Base-by-base conservation (phyloP, 1,140 invertebrate species). In the Himalopsyche phryganea region DNA sequence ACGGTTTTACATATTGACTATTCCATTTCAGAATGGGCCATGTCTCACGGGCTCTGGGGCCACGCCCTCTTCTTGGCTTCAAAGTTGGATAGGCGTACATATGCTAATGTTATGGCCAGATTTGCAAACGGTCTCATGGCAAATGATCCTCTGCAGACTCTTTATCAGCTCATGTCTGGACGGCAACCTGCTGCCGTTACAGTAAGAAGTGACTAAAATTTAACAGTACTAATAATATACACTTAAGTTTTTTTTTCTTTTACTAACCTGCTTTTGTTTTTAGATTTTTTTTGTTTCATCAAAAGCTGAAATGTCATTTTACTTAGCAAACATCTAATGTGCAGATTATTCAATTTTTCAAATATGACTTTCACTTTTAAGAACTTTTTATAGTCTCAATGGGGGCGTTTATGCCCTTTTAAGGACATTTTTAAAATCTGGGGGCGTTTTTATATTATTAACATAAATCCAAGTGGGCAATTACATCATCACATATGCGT, bases 1-100 rank as follows among this genome's bases (percentile, higher is more conserved):
- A n/a, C n/a, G n/a, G n/a, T n/a, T n/a, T n/a, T n/a, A n/a, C n/a
- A n/a, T n/a, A n/a, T n/a, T n/a, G n/a, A n/a, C n/a, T n/a, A n/a
- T n/a, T n/a, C n/a, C n/a, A n/a, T n/a, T n/a, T n/a, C 78, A 84
- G 94, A 97, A 75, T 95, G 86, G 82, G 94, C 95, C 14, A 93
- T 96, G 84, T 85, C 85, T 60, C 83, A 89, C 68, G 85, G 86
- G 63, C 79, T 96, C 28, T 98, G 95, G 95, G 93, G 92, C 10
- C 94, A 98, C 76, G 94, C 95, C 44, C 80, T 98, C 54, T 93
- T 93, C 69, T 74, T 98, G 65, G 90, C 93, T 33, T 90, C 88
- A 65, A 94, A 94, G 81, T 83, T 92, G 77, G 93, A 94, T 72
- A 84, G 86, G 58, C 84, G 92, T 58, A 88, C 87, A n/a, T 86